Evolutionary conservation across 2,888 invertebrate genomes (phyloP).

Genomic region (Dynastes hyllus): DNA sequence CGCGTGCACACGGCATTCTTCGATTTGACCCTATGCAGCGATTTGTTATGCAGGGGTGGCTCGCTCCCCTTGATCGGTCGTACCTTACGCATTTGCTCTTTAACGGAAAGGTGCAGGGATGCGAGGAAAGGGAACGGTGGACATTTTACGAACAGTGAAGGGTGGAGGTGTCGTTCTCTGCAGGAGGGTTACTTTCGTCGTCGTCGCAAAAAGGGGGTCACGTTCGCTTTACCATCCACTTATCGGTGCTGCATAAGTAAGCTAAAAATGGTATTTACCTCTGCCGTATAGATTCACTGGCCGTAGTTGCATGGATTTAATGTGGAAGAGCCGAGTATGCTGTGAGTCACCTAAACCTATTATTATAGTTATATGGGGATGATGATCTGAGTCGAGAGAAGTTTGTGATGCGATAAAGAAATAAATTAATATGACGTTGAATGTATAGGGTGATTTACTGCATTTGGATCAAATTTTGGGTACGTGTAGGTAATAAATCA

Average conservation of each 20-base stretch:
- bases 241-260: constrained; percentile 43
- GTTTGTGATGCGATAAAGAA: background rate
- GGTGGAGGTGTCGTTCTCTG: constrained; percentile 24
- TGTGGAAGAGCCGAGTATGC: background rate
- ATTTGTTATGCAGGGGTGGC: constrained; percentile 68
- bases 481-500: too few relatives aligned
- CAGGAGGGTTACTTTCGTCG: constrained; percentile 34
- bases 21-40: constrained; percentile 66
- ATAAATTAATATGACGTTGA: constrained; percentile 10
- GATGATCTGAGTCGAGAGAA: constrained; percentile 5
- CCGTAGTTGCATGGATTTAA: constrained; percentile 8
- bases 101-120: constrained; percentile 40
- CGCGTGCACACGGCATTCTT: constrained; percentile 59
- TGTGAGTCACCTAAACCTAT: constrained; percentile 44
- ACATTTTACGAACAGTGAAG: constrained; percentile 21
- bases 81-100: constrained; percentile 48
- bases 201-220: constrained; percentile 41
- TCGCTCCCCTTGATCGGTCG: constrained; percentile 48
- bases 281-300: constrained; percentile 11
- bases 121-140: constrained; percentile 15
- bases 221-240: constrained; percentile 20
- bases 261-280: constrained; percentile 46
- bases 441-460: too few relatives aligned
- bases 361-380: constrained; percentile 33
- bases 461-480: too few relatives aligned